A percentile compares a stretch with the other conserved stretches of the same genome.
These are phyloP conservation scores for Whitmania pigra DNA, from an alignment of 1,140 invertebrate species.

Conservation along the genomic window DNA sequence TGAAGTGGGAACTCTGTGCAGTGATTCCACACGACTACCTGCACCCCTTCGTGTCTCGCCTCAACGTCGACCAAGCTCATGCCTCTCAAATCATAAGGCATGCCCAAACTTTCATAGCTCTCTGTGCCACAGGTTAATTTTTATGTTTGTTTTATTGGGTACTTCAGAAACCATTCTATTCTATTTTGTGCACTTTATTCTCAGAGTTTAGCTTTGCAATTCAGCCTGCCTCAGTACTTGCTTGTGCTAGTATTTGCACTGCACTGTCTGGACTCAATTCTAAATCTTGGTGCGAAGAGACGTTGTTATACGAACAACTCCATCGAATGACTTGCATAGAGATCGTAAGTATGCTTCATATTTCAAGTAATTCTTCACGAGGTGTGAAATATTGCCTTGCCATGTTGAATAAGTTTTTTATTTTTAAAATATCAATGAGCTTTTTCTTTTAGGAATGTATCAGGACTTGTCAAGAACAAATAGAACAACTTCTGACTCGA, in stretches of 20 bases:
- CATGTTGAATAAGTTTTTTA: background rate
- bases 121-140: conserved; percentile 36
- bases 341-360: conserved; percentile 1
- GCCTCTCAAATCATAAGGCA: conserved; percentile 34
- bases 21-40: conserved; percentile 65
- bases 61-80: conserved; percentile 57
- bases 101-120: conserved; percentile 40
- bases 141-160: background rate
- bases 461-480: conserved; percentile 1
- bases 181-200: background rate
- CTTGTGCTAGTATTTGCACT: conserved; percentile 6
- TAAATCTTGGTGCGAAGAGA: conserved; percentile 7
- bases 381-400: background rate
- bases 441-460: conserved; percentile 10
- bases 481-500: background rate
- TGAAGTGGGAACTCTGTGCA: conserved; percentile 69
- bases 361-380: background rate
- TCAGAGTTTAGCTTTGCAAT: conserved; percentile 5
- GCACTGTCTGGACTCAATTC: background rate
- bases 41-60: conserved; percentile 13
- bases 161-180: background rate
- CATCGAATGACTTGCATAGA: conserved; percentile 2
- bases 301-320: conserved; percentile 1
- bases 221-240: background rate
- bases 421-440: background rate